A percentile compares a stretch with the other conserved stretches of the same genome.
phyloP scores from a whole-genome alignment of 2,113 vertebrate species.

The Larimichthys polyactis region DNA sequence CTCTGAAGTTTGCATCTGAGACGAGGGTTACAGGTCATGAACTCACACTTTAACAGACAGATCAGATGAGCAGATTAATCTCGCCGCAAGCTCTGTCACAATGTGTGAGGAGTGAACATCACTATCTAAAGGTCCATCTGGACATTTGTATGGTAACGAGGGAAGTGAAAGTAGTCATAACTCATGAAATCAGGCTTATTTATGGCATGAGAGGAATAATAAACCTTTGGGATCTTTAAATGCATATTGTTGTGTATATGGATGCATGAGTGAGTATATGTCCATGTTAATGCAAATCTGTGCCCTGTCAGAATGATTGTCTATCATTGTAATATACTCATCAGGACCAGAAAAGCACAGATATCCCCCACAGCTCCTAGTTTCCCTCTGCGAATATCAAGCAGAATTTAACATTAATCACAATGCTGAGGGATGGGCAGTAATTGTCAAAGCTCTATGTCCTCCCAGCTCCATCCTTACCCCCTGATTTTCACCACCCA shows the following conservation, averaged over 20 bases:
- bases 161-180: slow-evolving; percentile 42
- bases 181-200: slow-evolving; percentile 40
- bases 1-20: slow-evolving; percentile 49
- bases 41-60: slow-evolving; percentile 42
- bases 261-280: neutral
- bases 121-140: slow-evolving; percentile 36
- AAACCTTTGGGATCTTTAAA: slow-evolving; percentile 21
- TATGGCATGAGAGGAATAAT: slow-evolving; percentile 36
- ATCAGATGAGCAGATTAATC: slow-evolving; percentile 57
- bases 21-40: slow-evolving; percentile 53
- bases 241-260: neutral
- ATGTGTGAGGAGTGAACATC: slow-evolving; percentile 43
- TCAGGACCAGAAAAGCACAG: slow-evolving; percentile 24
- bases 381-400: slow-evolving; percentile 18
- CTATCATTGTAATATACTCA: slow-evolving; percentile 14
- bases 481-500: slow-evolving; percentile 21
- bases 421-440: slow-evolving; percentile 9
- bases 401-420: slow-evolving; percentile 40
- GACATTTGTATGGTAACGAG: slow-evolving; percentile 55
- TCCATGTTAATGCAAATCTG: neutral
- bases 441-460: slow-evolving; percentile 17
- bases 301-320: neutral
- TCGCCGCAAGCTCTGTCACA: slow-evolving; percentile 32
- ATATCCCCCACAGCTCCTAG: slow-evolving; percentile 10
- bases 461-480: slow-evolving; percentile 2